Percentiles rank a stretch among this genome's conserved stretches.
These are phyloP conservation scores for Nymphalis c-album DNA, from an alignment of 2,888 invertebrate species.

Conservation along the genomic window DNA sequence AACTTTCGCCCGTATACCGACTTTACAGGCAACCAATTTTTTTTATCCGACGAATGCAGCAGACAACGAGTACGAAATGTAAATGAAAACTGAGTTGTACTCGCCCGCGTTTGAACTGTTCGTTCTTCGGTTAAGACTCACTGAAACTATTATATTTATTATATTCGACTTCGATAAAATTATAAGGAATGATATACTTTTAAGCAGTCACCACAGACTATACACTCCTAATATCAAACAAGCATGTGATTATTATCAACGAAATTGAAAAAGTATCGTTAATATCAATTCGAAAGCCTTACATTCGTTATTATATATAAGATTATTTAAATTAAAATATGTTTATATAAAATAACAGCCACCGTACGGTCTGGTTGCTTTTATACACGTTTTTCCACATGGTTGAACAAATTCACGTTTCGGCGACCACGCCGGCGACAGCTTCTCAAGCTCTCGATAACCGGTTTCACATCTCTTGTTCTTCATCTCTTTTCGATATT, in stretches of 20 bases:
- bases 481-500: constrained; percentile 14
- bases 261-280: not conserved
- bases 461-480: constrained; percentile 16
- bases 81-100: too few relatives aligned
- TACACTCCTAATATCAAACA: not conserved
- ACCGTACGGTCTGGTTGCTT: constrained; percentile 25
- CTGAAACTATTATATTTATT: too few relatives aligned
- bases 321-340: not conserved
- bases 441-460: constrained; percentile 14
- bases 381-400: constrained; percentile 24
- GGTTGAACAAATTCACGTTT: constrained; percentile 23
- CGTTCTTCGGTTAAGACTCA: too few relatives aligned
- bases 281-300: constrained; percentile 2
- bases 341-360: not conserved
- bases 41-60: too few relatives aligned
- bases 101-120: too few relatives aligned
- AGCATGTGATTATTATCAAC: not conserved
- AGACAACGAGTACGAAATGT: too few relatives aligned
- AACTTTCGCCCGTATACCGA: too few relatives aligned
- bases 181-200: too few relatives aligned
- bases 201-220: not conserved
- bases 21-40: too few relatives aligned
- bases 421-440: constrained; percentile 10
- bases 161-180: too few relatives aligned
- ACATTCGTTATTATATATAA: not conserved